Evolutionary conservation across 2,888 invertebrate genomes (phyloP).

Genomic region (Drosophila mettleri): DNA sequence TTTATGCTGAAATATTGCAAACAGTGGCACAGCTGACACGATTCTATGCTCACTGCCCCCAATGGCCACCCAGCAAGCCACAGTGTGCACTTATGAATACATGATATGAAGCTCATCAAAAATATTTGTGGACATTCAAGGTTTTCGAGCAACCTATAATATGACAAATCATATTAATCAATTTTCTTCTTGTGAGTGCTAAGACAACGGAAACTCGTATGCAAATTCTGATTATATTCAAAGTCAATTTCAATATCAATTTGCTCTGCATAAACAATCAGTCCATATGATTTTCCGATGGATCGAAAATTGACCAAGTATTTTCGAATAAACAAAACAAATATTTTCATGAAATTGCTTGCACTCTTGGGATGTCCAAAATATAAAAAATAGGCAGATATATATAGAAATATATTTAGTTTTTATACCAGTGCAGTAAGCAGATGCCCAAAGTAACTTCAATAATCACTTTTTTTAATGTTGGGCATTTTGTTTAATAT

Average conservation of each 20-base stretch:
- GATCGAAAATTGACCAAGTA: background rate
- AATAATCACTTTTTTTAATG: conserved; percentile 1
- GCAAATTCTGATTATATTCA: too few relatives aligned
- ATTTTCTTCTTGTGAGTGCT: too few relatives aligned
- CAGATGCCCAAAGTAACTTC: background rate
- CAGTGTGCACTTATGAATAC: background rate
- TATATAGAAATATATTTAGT: background rate
- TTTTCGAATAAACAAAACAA: background rate
- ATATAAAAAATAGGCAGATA: background rate
- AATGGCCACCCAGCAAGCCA: background rate
- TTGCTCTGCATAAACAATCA: too few relatives aligned
- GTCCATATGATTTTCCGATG: too few relatives aligned
- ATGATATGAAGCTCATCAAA: conserved; percentile 1
- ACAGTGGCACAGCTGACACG: conserved; percentile 40
- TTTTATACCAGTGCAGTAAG: background rate
- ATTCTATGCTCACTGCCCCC: background rate
- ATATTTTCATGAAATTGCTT: background rate
- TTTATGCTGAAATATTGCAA: conserved; percentile 46
- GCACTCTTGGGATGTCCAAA: background rate
- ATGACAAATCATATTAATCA: too few relatives aligned
- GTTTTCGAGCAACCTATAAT: background rate
- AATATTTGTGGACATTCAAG: background rate
- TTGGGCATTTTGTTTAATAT: background rate
- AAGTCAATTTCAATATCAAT: too few relatives aligned
- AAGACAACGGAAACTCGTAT: too few relatives aligned